These are phyloP conservation scores for Xenentodon cancila DNA, from an alignment of 2,797 vertebrate genomes.

Conservation along the genomic window DNA sequence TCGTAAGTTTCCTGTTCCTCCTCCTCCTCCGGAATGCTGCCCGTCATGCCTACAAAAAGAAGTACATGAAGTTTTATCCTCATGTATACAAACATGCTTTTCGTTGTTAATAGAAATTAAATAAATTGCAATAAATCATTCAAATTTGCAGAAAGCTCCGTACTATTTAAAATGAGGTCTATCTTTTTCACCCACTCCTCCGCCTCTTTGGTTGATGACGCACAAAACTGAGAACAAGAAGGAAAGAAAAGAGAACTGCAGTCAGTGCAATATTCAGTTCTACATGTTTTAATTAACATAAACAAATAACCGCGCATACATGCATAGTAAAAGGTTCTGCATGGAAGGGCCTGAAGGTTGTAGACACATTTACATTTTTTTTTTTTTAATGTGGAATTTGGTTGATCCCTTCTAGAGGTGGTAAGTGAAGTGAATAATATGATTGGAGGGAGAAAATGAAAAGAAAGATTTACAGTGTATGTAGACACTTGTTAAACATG, in stretches of 20 bases:
- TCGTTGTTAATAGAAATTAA: too few species aligned
- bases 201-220: conserved; percentile 90
- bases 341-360: conserved; percentile 48
- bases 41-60: conserved; percentile 82
- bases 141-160: conserved; percentile 23
- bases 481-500: too few species aligned
- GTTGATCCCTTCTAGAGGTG: conserved; percentile 44
- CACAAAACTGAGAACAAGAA: conserved; percentile 88
- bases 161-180: conserved; percentile 92
- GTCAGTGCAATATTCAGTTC: conserved; percentile 55
- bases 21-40: conserved; percentile 88
- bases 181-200: conserved; percentile 96
- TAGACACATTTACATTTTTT: conserved; percentile 51
- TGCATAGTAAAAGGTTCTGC: conserved; percentile 69
- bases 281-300: conserved; percentile 72
- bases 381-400: conserved; percentile 44
- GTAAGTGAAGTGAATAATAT: conserved; percentile 56
- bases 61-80: too few species aligned
- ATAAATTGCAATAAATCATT: too few species aligned
- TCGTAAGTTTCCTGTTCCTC: conserved; percentile 86
- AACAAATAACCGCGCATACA: conserved; percentile 74
- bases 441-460: too few species aligned
- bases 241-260: conserved; percentile 60
- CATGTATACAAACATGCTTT: too few species aligned
- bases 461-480: too few species aligned